These are phyloP conservation scores for Leucophenga varia DNA, from an alignment of 1,140 invertebrate genomes.

Conservation along the genomic window DNA sequence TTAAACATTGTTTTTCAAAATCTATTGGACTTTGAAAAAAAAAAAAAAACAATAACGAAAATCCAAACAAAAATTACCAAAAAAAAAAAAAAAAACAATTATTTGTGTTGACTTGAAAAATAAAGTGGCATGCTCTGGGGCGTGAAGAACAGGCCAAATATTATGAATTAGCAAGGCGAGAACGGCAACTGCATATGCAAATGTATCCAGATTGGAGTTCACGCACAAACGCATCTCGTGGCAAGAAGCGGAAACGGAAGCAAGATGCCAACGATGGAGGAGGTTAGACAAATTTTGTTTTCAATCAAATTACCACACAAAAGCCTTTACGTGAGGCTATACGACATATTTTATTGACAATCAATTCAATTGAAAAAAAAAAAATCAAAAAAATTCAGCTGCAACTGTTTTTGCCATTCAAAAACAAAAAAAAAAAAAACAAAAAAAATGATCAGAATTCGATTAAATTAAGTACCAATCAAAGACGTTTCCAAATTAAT, in stretches of 20 bases:
- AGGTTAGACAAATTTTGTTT: slow-evolving; percentile 63
- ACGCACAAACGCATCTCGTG: slow-evolving; percentile 95
- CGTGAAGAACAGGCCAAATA: slow-evolving; percentile 99
- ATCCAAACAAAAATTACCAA: not conserved
- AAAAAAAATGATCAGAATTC: slow-evolving; percentile 6
- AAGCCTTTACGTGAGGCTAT: no score
- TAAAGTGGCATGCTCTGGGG: slow-evolving; percentile 96
- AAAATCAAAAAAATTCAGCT: slow-evolving; percentile 5
- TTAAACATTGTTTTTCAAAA: no score
- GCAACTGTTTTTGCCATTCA: not conserved
- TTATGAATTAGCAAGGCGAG: slow-evolving; percentile 97
- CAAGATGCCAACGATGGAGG: slow-evolving; percentile 96
- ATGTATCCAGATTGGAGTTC: slow-evolving; percentile 99
- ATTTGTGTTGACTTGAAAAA: not conserved
- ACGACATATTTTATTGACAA: no score
- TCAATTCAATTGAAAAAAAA: slow-evolving; percentile 5
- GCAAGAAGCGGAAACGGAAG: slow-evolving; percentile 99
- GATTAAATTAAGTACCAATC: slow-evolving; percentile 2
- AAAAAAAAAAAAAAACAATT: slow-evolving; percentile 3
- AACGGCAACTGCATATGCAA: slow-evolving; percentile 98
- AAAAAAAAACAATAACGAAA: not conserved
- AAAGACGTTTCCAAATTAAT: no score
- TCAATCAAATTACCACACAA: slow-evolving; percentile 10
- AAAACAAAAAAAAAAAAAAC: slow-evolving; percentile 7
- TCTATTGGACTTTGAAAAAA: not conserved